phyloP scores from a whole-genome alignment of 2,888 invertebrate genomes.

The Eucera pruinosa region DNA sequence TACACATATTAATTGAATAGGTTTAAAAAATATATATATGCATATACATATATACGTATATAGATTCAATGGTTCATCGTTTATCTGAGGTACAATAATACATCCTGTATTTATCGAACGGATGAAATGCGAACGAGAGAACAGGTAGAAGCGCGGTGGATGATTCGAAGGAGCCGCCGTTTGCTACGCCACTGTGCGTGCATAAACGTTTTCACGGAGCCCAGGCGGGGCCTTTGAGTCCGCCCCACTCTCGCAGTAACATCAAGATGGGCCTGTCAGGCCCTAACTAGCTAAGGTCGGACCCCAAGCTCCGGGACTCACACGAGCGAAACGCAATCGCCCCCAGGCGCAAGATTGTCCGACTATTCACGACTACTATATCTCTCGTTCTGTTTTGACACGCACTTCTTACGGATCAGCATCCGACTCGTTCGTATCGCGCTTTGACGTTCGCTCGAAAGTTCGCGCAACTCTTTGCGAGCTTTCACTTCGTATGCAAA shows the following conservation, averaged over 20 bases:
- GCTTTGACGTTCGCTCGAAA: conserved; percentile 60
- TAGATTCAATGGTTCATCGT: no score
- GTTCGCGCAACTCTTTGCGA: conserved; percentile 54
- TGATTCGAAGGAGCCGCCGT: conserved; percentile 54
- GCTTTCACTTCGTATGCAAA: conserved; percentile 3
- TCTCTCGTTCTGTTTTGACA: conserved; percentile 83
- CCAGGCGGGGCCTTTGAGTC: conserved; percentile 79
- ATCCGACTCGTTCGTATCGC: conserved; percentile 54
- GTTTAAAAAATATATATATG: no score
- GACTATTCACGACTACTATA: conserved; percentile 70
- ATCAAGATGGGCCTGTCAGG: conserved; percentile 82
- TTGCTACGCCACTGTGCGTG: conserved; percentile 79
- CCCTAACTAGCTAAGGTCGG: conserved; percentile 81
- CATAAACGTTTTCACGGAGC: conserved; percentile 82
- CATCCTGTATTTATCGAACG: no score
- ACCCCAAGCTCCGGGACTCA: conserved; percentile 70
- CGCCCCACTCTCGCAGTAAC: conserved; percentile 75
- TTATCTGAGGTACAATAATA: no score
- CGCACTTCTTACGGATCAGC: conserved; percentile 74
- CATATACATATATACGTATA: no score
- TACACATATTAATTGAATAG: no score
- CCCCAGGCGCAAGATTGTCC: conserved; percentile 56
- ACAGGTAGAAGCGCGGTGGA: conserved; percentile 8
- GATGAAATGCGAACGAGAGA: neutral
- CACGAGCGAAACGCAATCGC: conserved; percentile 67